Base-by-base conservation (phyloP, 2,888 invertebrate genomes). In the Seladonia tumulorum region DNA sequence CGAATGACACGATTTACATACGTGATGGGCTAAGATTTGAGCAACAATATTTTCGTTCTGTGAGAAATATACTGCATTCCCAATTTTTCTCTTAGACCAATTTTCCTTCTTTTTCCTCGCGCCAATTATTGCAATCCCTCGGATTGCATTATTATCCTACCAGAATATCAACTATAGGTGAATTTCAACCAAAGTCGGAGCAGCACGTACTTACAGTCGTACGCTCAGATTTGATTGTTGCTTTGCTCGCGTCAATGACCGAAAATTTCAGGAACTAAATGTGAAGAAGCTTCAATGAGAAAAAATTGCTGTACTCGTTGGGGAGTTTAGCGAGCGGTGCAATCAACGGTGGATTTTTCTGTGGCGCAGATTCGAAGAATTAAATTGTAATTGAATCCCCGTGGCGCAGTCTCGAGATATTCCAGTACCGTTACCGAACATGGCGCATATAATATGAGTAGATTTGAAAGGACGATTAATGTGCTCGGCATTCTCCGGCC, bases 371-470 rank as follows among this genome's bases (percentile, higher is more conserved):
- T 22, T 35, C 68, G 22, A 68, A 68, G 68, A 68, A 39, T 68
- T 68, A 22, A 68, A 39, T 68, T 39, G 63, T 72, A 75, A 80
- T 70, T 87, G 78, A 78, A 82, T 83, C 87, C 73, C 60, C 70
- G 76, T 68, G 35, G 68, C 68, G 68, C 22, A 22, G 68, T 12
- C 35, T 22, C 39, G 68, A 68, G 68, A 68, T 68, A 84, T 75
- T 75, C 63, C 47, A 77, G 81, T 90, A 87, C 90, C 89, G 90
- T 89, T 90, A 89, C 39, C 12, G 70, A 75, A 70, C 66, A 82
- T 42, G 75, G 72, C 75, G 22, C 60, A 68, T 70, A 45, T 76
- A 49, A 82, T 87, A 29, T 75, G 76, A 82, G 68, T 66, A 76
- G 71, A 88, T 86, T 82, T 77, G 66, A 72, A 82, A 82, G 74